Conservation (phyloP, 2,113 vertebrate species). For the Mirounga angustirostris region DNA sequence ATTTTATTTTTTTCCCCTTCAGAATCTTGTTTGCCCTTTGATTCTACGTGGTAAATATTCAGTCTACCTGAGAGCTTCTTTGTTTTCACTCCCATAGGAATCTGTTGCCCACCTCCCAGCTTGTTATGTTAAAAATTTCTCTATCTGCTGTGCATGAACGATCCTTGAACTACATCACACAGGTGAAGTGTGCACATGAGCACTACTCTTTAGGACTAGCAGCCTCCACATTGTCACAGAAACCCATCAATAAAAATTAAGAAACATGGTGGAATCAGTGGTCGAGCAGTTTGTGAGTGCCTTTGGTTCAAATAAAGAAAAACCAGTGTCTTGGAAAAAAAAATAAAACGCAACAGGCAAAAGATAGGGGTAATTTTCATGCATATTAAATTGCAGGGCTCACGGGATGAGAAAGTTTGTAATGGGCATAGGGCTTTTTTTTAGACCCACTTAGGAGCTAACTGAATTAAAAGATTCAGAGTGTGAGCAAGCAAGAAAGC, state of each 20-base stretch:
- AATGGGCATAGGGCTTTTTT: constrained; percentile 57
- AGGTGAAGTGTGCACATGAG: constrained; percentile 63
- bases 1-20: not conserved
- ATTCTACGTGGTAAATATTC: not conserved
- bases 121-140: constrained; percentile 8
- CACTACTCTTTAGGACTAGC: constrained; percentile 49
- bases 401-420: constrained; percentile 11
- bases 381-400: constrained; percentile 66
- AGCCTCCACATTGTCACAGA: not conserved
- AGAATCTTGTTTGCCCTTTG: constrained; percentile 46
- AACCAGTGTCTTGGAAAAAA: constrained; percentile 50
- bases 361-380: constrained; percentile 68
- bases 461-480: constrained; percentile 64
- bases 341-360: constrained; percentile 55
- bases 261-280: not conserved
- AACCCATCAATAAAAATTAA: constrained; percentile 68
- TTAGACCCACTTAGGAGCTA: constrained; percentile 56
- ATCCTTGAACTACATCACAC: constrained; percentile 57
- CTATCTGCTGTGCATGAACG: constrained; percentile 15
- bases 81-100: not conserved
- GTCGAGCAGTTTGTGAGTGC: constrained; percentile 23
- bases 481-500: not conserved
- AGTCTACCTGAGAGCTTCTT: not conserved
- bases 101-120: not conserved
- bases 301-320: constrained; percentile 64